A percentile compares a stretch with the other conserved stretches of the same genome.
Conservation (phyloP, 2,797 vertebrate species). For the Pseudomugil gertrudae region DNA sequence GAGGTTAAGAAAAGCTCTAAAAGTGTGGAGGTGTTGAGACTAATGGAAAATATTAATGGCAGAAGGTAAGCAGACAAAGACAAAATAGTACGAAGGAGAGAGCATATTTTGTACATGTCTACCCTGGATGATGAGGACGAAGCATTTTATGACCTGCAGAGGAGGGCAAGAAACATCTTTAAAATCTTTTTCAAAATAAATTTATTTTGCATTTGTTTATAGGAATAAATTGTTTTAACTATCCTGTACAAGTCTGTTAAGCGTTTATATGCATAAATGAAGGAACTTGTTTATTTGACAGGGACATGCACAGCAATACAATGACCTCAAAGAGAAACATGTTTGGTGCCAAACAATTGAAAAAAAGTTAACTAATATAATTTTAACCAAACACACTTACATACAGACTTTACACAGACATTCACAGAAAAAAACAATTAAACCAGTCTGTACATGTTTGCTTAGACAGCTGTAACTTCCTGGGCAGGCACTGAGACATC, state of each 20-base stretch:
- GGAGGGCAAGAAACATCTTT: not conserved
- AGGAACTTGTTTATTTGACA: too few relatives aligned
- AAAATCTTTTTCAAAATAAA: not conserved
- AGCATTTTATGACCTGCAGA: constrained; percentile 4
- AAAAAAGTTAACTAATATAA: too few relatives aligned
- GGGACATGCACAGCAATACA: too few relatives aligned
- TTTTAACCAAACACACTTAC: too few relatives aligned
- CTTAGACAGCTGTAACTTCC: too few relatives aligned
- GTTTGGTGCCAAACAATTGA: too few relatives aligned
- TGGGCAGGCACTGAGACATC: too few relatives aligned
- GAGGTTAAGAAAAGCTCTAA: constrained; percentile 14
- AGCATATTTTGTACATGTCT: not conserved
- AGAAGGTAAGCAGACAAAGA: not conserved
- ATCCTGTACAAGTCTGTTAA: constrained; percentile 63
- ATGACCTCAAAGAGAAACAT: too few relatives aligned
- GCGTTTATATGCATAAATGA: constrained; percentile 53
- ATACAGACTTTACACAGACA: too few relatives aligned
- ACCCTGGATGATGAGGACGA: constrained; percentile 3
- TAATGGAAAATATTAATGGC: not conserved
- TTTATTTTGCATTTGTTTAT: not conserved
- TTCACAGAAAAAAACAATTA: too few relatives aligned
- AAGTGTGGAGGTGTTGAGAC: constrained; percentile 1
- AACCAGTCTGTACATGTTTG: too few relatives aligned
- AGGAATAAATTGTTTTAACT: constrained; percentile 39
- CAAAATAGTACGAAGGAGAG: not conserved